phyloP scores from a whole-genome alignment of 2,113 vertebrate genomes.

The Paracanthobrama guichenoti region DNA sequence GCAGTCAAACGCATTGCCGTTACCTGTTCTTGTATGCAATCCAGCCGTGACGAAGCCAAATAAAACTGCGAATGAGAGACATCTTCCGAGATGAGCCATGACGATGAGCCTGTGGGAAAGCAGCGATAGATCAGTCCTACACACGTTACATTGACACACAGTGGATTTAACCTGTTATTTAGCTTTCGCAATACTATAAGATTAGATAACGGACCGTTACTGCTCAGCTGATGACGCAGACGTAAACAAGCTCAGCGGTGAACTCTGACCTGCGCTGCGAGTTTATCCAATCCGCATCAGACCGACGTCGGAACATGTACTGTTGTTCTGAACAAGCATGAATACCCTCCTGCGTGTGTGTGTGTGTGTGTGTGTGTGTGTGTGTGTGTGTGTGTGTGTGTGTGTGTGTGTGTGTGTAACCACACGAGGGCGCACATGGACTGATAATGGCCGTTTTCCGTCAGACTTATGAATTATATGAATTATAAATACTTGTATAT shows the following conservation, averaged over 20 bases:
- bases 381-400: not conserved
- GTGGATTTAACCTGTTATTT: not conserved
- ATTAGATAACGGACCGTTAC: not conserved
- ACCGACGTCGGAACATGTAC: not conserved
- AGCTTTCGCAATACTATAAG: not conserved
- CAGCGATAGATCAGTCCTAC: not conserved
- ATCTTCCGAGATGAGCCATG: not conserved
- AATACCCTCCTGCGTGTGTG: not conserved
- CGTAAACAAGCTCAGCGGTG: not conserved
- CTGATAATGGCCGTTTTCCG: not conserved
- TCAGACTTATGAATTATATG: not conserved
- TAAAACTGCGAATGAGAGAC: not conserved
- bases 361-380: not conserved
- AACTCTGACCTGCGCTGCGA: not conserved
- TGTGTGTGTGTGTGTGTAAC: not conserved
- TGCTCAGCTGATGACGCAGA: not conserved
- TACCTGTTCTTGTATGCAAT: not conserved
- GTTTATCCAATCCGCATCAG: not conserved
- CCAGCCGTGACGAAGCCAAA: conserved; percentile 13
- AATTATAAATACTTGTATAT: not conserved
- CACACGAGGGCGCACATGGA: not conserved
- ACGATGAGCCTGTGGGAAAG: not conserved
- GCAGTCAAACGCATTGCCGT: not conserved
- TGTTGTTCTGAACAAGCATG: not conserved
- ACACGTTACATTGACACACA: too few relatives aligned